Conservation (phyloP, 2,888 invertebrate species). For the Chirona hameri region DNA sequence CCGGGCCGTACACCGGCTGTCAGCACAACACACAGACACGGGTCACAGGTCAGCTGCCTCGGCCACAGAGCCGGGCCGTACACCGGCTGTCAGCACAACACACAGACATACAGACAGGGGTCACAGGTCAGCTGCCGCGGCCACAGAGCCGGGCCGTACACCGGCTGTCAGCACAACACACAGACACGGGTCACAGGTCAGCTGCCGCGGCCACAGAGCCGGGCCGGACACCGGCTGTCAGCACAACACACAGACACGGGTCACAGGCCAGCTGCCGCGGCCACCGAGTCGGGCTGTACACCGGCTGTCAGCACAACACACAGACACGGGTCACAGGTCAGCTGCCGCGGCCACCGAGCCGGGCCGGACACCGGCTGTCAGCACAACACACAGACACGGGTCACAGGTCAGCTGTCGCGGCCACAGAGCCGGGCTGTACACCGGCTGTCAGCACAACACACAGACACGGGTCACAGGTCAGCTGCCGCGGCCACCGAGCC, state of each 20-base stretch:
- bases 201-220: slow-evolving; percentile 74
- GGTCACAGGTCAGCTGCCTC: slow-evolving; percentile 66
- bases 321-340: slow-evolving; percentile 54
- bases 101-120: slow-evolving; percentile 56
- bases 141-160: slow-evolving; percentile 58
- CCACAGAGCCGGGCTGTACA: slow-evolving; percentile 58
- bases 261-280: slow-evolving; percentile 71
- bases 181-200: slow-evolving; percentile 54
- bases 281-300: slow-evolving; percentile 58
- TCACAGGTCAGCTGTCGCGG: slow-evolving; percentile 71
- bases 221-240: slow-evolving; percentile 24
- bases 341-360: slow-evolving; percentile 74
- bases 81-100: slow-evolving; percentile 28
- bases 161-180: slow-evolving; percentile 27
- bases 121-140: slow-evolving; percentile 71
- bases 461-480: slow-evolving; percentile 54
- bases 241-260: background rate
- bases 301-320: slow-evolving; percentile 27
- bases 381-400: background rate
- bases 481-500: slow-evolving; percentile 74
- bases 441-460: slow-evolving; percentile 27
- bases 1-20: slow-evolving; percentile 42
- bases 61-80: slow-evolving; percentile 61
- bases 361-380: slow-evolving; percentile 24
- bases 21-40: background rate